Evolutionary conservation across 2,113 vertebrate genomes (phyloP).

Genomic region (Thinocorus orbignyianus): DNA sequence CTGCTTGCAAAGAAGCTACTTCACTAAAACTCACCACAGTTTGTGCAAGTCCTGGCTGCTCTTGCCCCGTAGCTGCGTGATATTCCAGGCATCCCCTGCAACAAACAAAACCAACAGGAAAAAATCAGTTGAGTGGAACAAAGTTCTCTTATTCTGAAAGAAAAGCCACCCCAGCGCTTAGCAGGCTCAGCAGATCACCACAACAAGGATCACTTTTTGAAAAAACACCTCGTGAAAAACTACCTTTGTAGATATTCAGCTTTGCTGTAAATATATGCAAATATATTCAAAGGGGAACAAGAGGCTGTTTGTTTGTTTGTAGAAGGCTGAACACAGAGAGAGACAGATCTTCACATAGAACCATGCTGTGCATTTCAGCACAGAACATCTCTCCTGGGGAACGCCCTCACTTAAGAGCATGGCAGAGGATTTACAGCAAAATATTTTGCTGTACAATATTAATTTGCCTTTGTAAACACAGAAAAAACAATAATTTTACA

Average conservation of each 20-base stretch:
- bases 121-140: not conserved
- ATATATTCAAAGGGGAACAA: not conserved
- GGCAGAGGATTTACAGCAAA: not conserved
- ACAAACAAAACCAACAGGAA: not conserved
- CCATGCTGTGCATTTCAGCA: not conserved
- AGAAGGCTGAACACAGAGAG: not conserved
- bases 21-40: slow-evolving; percentile 79
- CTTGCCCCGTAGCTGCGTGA: slow-evolving; percentile 88
- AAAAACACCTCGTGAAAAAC: not conserved
- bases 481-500: not conserved
- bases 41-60: slow-evolving; percentile 96
- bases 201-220: not conserved
- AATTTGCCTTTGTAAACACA: not conserved
- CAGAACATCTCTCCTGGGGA: not conserved
- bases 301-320: not conserved
- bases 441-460: not conserved
- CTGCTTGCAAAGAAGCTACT: not conserved
- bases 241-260: not conserved
- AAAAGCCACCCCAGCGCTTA: too few species aligned
- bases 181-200: not conserved
- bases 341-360: too few species aligned
- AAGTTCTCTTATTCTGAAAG: not conserved
- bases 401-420: not conserved
- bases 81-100: slow-evolving; percentile 90
- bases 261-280: not conserved